Percentiles rank a stretch among this genome's conserved stretches.
phyloP scores from a whole-genome alignment of 2,888 invertebrate genomes.

The Caenorhabditis sp. region DNA sequence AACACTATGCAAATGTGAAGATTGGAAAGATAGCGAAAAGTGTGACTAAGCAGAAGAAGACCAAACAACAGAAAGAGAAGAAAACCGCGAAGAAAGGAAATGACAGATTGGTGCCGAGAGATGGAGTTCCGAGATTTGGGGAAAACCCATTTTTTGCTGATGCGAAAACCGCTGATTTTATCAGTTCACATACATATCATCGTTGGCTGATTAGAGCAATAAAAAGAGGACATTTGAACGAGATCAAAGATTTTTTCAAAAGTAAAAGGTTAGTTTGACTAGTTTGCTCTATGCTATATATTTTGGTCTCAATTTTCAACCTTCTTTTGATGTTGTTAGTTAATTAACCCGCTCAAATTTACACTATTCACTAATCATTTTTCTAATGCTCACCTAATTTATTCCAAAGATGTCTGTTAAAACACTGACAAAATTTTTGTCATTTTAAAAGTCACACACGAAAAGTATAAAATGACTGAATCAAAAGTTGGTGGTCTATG shows the following conservation, averaged over 20 bases:
- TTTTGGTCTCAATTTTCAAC: no score
- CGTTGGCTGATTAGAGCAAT: constrained; percentile 46
- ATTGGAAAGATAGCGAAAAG: constrained; percentile 9
- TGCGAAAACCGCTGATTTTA: constrained; percentile 24
- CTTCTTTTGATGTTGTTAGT: no score
- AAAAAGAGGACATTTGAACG: constrained; percentile 36
- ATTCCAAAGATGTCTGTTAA: no score
- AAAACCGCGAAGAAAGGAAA: constrained; percentile 50
- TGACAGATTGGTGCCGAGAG: constrained; percentile 44
- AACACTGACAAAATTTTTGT: no score
- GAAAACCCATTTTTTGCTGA: constrained; percentile 41
- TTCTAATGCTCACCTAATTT: no score
- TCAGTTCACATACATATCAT: constrained; percentile 30
- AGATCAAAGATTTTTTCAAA: constrained; percentile 41
- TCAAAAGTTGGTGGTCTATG: no score
- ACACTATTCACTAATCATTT: no score
- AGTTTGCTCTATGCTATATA: no score
- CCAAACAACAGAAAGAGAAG: constrained; percentile 14
- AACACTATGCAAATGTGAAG: no score
- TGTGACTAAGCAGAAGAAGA: constrained; percentile 13
- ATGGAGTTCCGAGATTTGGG: constrained; percentile 21
- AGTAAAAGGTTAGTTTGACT: constrained; percentile 31
- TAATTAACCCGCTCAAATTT: no score
- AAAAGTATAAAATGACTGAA: no score
- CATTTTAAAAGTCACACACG: no score